These are phyloP conservation scores for Patagioenas fasciata DNA, from an alignment of 2,113 vertebrate species.

Conservation along the genomic window DNA sequence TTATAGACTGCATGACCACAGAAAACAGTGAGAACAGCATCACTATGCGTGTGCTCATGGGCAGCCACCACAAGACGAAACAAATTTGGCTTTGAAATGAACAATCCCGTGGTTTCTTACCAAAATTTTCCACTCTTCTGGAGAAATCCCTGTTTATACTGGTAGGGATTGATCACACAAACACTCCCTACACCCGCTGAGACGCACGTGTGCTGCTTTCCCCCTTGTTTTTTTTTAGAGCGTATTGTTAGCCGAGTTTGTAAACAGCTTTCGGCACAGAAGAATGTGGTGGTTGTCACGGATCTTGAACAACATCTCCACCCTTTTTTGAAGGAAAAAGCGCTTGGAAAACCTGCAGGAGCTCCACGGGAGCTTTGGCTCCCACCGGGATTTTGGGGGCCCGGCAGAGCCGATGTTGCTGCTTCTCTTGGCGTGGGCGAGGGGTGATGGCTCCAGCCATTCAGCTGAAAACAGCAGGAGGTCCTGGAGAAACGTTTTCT, in stretches of 20 bases:
- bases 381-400: not conserved
- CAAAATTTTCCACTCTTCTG: not conserved
- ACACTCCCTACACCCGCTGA: not conserved
- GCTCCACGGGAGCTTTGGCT: not conserved
- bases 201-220: not conserved
- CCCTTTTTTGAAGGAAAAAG: not conserved
- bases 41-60: not conserved
- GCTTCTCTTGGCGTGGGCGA: not conserved
- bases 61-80: not conserved
- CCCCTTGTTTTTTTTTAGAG: not conserved
- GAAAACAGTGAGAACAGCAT: not conserved
- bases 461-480: conserved; percentile 3
- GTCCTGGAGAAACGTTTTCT: not conserved
- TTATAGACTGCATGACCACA: not conserved
- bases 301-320: not conserved
- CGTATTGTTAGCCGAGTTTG: not conserved
- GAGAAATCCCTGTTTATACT: not conserved
- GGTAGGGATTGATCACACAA: not conserved
- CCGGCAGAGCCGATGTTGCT: accelerated
- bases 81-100: not conserved
- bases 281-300: not conserved
- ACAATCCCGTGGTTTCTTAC: not conserved
- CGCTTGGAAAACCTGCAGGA: not conserved
- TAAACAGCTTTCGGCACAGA: not conserved
- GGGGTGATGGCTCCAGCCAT: not conserved